Base-by-base conservation (phyloP, 2,888 invertebrate species). In the Electrophaes corylata region DNA sequence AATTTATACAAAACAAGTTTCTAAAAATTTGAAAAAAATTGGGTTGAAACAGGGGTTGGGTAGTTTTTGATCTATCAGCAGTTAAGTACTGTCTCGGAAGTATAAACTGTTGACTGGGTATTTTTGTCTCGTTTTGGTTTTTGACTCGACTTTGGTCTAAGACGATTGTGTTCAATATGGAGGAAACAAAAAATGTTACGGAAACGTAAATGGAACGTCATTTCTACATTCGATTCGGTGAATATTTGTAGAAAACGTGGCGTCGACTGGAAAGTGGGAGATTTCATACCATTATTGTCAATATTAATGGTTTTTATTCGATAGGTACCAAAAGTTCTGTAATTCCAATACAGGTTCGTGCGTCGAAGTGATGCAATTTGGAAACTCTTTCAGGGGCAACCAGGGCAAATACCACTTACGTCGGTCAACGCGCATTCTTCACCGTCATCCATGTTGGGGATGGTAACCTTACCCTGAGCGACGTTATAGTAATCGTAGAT, bases 391-490 rank as follows among this genome's bases (percentile, higher is more conserved):
- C 47, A 39, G 31, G 26, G 35, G 26, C 23, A 39, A 39, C 12
- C 12, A 6, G 43, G 26, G 43, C 23, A 11, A 20, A 10, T 49
- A 49, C 3, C 67, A 96, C 97, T 97, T 96, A 97, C 97, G 93
- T 97, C 97, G 76, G 97, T 97, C 78, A 96, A 93, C 64, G 65
- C 26, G 93, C 95, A 96, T 95, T 99, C 99, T 92, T 98, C 98
- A 82, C 94, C 95, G 91, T 99, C 99, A 93, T 99, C 98, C 78
- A 99, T 95, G 91, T 94, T 95, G 81, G 98, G 98, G 89, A 99
- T 98, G 80, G 95, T 96, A 85, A 95, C 95, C 94, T 98, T 98
- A 94, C 99, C 99, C 95, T 99, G 99, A 81, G 98, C 94, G 84
- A 98, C 97, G 95, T 95, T 97, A 94, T 94, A 92, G 94, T 98